Base-by-base conservation (phyloP, 2,888 invertebrate species). In the Atherix ibis region DNA sequence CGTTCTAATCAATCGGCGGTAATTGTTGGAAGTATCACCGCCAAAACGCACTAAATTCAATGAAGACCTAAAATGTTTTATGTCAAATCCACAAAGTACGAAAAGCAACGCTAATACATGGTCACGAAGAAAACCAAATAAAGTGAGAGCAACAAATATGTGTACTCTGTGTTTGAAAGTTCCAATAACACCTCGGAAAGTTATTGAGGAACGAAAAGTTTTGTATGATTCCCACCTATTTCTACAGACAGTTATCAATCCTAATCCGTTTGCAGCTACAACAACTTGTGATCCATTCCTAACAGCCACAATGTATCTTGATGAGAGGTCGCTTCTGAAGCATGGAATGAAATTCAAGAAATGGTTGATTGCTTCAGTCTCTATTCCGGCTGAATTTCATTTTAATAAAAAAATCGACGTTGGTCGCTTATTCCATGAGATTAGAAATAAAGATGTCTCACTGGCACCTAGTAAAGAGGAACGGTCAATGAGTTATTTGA, bases 331-430 rank as follows among this genome's bases (percentile, higher is more conserved):
- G 48, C 66, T 84, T 2, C 67, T 71, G 29, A 68, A 71, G 37
- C 76, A 82, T 52, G 77, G 79, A 55, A 60, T 52, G 1, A 72
- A 77, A 48, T 78, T 83, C 39, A 78, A 73, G 49, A 76, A 78
- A 44, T 85, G 83, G 83, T 58, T 85, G 0, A 84, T 85, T 54
- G 74, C 73, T 6, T 61, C 85, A 32, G 61, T 85, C 5, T 75
- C 80, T 4, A 78, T 83, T 2, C 82, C 82, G 0, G 67, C 71
- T 0, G 80, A 81, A 43, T 63, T 81, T 1, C 58, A 68, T n/a
- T 70, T 70, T 44, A 58, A 58, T 36, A 64, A 65, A 37, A 69
- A 70, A 51, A 65, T 80, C 9, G 79, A 83, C 48, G 70, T 81
- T 2, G 79, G 76, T 1, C 76, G 76, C 53, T 63, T 79, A 1